Evolutionary conservation across 2,888 invertebrate genomes (phyloP).

Genomic region (Microctonus brassicae): DNA sequence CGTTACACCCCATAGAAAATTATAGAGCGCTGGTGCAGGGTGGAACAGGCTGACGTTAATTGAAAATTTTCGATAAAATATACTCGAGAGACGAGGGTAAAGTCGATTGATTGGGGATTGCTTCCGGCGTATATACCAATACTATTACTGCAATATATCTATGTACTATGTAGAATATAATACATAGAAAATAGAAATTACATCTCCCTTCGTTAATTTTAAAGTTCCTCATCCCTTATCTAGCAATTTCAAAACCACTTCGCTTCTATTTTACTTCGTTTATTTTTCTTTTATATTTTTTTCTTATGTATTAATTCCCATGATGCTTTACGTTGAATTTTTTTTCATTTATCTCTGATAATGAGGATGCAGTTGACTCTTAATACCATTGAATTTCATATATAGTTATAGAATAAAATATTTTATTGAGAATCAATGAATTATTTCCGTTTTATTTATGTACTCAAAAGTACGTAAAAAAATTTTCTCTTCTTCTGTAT

Average conservation of each 20-base stretch:
- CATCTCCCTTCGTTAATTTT: background rate
- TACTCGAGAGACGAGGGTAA: slow-evolving; percentile 17
- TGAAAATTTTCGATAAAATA: slow-evolving; percentile 26
- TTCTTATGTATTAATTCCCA: too few relatives aligned
- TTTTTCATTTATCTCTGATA: too few relatives aligned
- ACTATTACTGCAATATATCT: background rate
- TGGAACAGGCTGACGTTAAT: slow-evolving; percentile 1
- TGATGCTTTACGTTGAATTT: too few relatives aligned
- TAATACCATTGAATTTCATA: too few relatives aligned
- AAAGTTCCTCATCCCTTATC: too few relatives aligned
- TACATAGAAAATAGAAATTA: background rate
- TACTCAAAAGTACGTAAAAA: too few relatives aligned
- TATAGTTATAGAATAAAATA: too few relatives aligned
- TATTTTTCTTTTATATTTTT: background rate
- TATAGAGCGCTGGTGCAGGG: background rate
- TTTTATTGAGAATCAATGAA: too few relatives aligned
- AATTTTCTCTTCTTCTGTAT: background rate
- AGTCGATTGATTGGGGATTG: slow-evolving; percentile 18
- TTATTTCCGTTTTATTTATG: too few relatives aligned
- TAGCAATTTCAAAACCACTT: too few relatives aligned
- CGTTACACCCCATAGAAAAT: background rate
- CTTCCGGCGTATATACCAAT: background rate
- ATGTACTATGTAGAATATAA: too few relatives aligned
- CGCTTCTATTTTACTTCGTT: background rate
- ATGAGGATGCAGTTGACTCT: too few relatives aligned